Evolutionary conservation across 2,888 invertebrate species (phyloP), one percentile per base, ranked within the genome.

Genomic region (Branchinecta sandiegonensis): DNA sequence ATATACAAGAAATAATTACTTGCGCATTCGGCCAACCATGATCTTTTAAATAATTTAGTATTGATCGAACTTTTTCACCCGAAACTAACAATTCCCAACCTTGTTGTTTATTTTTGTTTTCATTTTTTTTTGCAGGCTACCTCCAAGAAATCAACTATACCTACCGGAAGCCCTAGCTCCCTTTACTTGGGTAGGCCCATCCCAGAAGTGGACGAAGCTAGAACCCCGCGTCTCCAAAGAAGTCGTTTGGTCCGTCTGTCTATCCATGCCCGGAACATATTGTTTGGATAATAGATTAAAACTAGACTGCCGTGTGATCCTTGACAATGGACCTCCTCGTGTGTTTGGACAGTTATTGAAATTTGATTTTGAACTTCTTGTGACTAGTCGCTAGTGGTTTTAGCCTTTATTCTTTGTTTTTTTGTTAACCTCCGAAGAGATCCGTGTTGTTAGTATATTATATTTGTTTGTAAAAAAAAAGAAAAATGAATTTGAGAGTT

Each of bases 251-350:
- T 14, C 56, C 14, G n/a, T 56, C 14, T 56, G 56, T 56, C 8
- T 17, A 8, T 56, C 56, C 14, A 56, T 56, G 56, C 56, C 56
- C 8, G 56, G 56, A 56, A 56, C 56, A 8, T 56, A 56, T 56
- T 56, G 56, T 9, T 56, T 56, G 17, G 56, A 56, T 56, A 56
- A 56, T 17, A n/a, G 56, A 17, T 56, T 56, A 56, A 56, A 56
- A 56, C 8, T 56, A 56, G 56, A 56, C 56, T 56, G 56, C 17
- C 56, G 56, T 8, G 17, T 56, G 8, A 7, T 10, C 10, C 17
- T 56, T 56, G 56, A 56, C 56, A 17, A 56, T 14, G 56, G 17
- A 56, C n/a, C n/a, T 1, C 56, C 56, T 8, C 56, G 56, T 56
- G 56, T 56, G 17, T 56, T 56, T 56, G 56, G 56, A 8, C 56